These are phyloP conservation scores for Patella caerulea DNA, from an alignment of 2,888 invertebrate genomes.

Conservation along the genomic window DNA sequence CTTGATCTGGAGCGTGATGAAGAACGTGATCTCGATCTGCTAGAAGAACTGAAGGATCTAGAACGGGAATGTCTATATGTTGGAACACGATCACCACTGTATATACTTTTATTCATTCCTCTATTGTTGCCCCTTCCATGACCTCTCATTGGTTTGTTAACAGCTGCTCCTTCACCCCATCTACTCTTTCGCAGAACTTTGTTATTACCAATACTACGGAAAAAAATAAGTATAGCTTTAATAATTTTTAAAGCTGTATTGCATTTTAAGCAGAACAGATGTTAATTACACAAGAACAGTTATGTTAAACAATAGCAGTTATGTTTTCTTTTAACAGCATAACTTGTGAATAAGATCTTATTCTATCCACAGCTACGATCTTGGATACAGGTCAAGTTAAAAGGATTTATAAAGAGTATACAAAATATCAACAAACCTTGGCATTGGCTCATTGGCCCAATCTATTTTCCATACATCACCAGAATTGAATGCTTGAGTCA, in stretches of 20 bases:
- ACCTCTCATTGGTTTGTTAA: slow-evolving; percentile 28
- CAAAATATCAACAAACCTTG: slow-evolving; percentile 73
- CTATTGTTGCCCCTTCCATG: slow-evolving; percentile 27
- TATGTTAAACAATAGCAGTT: too few species aligned
- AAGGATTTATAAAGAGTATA: background rate
- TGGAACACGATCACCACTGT: slow-evolving; percentile 47
- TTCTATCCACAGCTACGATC: too few species aligned
- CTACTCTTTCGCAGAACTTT: background rate
- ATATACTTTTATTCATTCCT: slow-evolving; percentile 23
- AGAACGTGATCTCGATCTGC: slow-evolving; percentile 66
- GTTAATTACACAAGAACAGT: too few species aligned
- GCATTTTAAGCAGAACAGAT: too few species aligned
- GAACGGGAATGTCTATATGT: slow-evolving; percentile 55
- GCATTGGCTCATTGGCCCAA: slow-evolving; percentile 95
- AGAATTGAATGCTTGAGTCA: slow-evolving; percentile 89
- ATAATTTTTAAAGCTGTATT: too few species aligned
- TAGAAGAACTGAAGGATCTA: slow-evolving; percentile 46
- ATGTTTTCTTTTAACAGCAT: too few species aligned
- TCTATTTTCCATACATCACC: slow-evolving; percentile 91
- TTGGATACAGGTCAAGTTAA: too few species aligned
- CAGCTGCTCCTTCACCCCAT: slow-evolving; percentile 25
- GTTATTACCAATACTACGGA: too few species aligned
- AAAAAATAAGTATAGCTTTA: too few species aligned
- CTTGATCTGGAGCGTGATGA: slow-evolving; percentile 42
- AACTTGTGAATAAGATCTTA: too few species aligned